Evolutionary conservation across 2,797 vertebrate genomes (phyloP).

Genomic region (Spatula clypeata): DNA sequence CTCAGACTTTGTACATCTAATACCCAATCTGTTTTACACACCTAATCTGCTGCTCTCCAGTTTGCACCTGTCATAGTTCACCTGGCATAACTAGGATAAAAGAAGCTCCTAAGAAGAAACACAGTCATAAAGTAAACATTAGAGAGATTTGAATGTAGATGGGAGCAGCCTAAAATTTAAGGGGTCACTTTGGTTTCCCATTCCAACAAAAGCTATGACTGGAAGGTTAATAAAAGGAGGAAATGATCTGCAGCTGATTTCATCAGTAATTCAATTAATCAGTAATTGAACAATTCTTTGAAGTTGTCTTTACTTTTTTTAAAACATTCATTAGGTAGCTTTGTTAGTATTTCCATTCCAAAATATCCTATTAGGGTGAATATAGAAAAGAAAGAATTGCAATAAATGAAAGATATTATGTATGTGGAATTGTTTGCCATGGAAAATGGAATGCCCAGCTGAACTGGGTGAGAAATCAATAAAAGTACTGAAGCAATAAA

Average conservation of each 20-base stretch:
- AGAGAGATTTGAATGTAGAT: neutral
- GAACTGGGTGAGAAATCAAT: neutral
- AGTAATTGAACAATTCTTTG: neutral
- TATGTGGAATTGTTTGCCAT: neutral
- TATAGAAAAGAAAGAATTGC: neutral
- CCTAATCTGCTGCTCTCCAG: neutral
- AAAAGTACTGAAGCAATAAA: neutral
- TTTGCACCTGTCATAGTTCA: neutral
- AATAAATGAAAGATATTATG: neutral
- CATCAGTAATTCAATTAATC: too few relatives aligned
- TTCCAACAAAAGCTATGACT: neutral
- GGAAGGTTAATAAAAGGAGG: constrained; percentile 16
- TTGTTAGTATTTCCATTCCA: neutral
- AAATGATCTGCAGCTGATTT: neutral
- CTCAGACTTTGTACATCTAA: neutral
- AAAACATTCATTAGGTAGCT: neutral
- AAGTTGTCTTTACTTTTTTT: neutral
- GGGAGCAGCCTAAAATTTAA: neutral
- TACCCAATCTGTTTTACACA: neutral
- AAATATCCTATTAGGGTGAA: neutral
- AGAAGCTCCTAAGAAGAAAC: neutral
- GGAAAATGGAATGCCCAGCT: neutral
- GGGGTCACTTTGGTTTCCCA: neutral
- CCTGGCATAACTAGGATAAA: neutral
- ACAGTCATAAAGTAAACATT: neutral